phyloP scores from a whole-genome alignment of 2,113 vertebrate genomes.

The Amia ocellicauda region DNA sequence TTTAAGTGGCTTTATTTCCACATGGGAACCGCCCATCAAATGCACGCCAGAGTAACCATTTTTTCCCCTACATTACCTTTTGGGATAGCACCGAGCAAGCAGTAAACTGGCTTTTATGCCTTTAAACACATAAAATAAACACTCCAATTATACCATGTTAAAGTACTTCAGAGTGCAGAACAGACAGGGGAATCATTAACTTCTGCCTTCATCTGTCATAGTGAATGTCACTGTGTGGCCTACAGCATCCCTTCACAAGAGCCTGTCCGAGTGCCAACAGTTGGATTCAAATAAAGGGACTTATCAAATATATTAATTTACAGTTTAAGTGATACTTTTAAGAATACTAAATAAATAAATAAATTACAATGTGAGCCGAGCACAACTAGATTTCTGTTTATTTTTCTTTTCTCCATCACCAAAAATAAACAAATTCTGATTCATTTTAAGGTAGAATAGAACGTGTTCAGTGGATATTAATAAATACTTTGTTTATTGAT shows the following conservation, averaged over 20 bases:
- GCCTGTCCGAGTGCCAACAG: background rate
- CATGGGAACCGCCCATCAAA: background rate
- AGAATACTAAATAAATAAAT: too few relatives aligned
- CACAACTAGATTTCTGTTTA: too few relatives aligned
- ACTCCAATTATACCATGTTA: background rate
- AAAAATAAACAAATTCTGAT: too few relatives aligned
- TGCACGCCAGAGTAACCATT: background rate
- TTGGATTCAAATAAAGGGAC: too few relatives aligned
- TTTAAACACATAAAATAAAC: background rate
- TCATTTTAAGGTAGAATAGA: too few relatives aligned
- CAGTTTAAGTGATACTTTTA: too few relatives aligned
- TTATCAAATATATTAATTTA: too few relatives aligned
- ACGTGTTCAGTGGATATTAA: too few relatives aligned
- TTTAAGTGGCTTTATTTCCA: background rate
- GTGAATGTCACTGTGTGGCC: background rate
- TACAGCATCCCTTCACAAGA: background rate
- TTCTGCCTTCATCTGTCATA: background rate
- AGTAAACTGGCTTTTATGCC: background rate
- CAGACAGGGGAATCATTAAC: slow-evolving; percentile 3
- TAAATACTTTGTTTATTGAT: too few relatives aligned
- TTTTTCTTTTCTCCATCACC: too few relatives aligned
- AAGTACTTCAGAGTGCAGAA: background rate
- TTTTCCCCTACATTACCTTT: background rate
- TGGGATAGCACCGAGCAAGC: background rate
- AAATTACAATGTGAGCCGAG: too few relatives aligned